Percentiles rank a stretch among this genome's conserved stretches.
Evolutionary conservation across 2,113 vertebrate genomes (phyloP).

Genomic region (Tricholaema leucomelas): DNA sequence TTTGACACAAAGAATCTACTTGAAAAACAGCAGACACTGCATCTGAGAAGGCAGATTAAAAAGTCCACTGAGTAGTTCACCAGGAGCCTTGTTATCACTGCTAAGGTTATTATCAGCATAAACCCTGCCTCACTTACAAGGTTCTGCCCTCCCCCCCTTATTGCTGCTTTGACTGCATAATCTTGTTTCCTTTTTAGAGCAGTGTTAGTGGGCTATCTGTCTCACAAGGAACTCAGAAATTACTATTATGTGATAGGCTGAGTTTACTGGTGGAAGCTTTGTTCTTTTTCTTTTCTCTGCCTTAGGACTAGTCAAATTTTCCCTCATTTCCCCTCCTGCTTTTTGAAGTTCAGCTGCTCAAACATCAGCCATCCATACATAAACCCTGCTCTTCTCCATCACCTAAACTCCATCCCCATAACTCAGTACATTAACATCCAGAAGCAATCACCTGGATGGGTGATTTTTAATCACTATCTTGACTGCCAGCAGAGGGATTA

Average conservation of each 20-base stretch:
- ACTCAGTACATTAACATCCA: background rate
- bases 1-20: slow-evolving; percentile 1
- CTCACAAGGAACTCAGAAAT: background rate
- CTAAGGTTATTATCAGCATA: slow-evolving; percentile 13
- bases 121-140: slow-evolving; percentile 23
- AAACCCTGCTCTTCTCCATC: background rate
- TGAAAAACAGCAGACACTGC: background rate
- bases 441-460: slow-evolving; percentile 61
- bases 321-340: background rate
- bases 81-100: background rate
- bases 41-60: slow-evolving; percentile 2
- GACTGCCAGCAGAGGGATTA: slow-evolving; percentile 67
- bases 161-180: slow-evolving; percentile 28
- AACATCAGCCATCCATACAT: background rate
- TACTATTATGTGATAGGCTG: background rate
- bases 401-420: background rate
- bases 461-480: slow-evolving; percentile 64
- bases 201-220: background rate
- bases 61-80: background rate
- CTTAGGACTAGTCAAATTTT: background rate
- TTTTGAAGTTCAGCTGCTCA: slow-evolving; percentile 26
- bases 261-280: slow-evolving; percentile 52
- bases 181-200: background rate
- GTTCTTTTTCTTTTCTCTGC: background rate
- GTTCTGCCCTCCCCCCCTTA: background rate